Evolutionary conservation across 1,140 invertebrate species (phyloP), one percentile per base, ranked within the genome.

Genomic region (Zaprionus capensis): DNA sequence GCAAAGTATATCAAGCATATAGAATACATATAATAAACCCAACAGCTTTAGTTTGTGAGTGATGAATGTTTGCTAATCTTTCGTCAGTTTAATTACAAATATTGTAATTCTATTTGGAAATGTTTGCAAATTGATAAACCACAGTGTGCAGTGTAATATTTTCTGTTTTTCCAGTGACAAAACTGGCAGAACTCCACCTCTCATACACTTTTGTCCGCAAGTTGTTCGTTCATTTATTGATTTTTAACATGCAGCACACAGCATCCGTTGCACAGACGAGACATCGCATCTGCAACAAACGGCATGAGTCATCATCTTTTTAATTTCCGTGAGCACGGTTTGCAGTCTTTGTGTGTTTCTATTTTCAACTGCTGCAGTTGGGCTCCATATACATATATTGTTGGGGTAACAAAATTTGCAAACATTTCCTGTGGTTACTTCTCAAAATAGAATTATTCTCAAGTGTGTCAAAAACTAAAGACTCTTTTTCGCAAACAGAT

Each of bases 11-110:
- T 14, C 46, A 51, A 51, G 11, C 46, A 51, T 51, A 51, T 51
- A 51, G 1, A 41, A n/a, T 20, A 51, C 3, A 24, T 7, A 51
- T 22, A 17, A 14, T 14, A 51, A 51, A 51, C 4, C 11, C 17
- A 51, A 24, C 46, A 68, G 46, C 28, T 63, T 64, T 64, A 62
- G 49, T 77, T 74, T 78, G 76, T 78, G 71, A 69, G 76, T 78
- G 76, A 34, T 34, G 28, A 28, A 28, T 17, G 17, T 51, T 51
- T 4, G 46, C 20, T 24, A 51, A 14, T 14, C 11, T 24, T 51
- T 51, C 7, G 4, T 51, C 3, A 22, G 20, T 36, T 22, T 14
- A 17, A 55, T 28, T 9, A 31, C 24, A 69, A 24, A 20, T 57
- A 59, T n/a, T 12, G 44, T 49, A 36, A 34, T 12, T 28, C 15